Percentiles rank a stretch among this genome's conserved stretches.
phyloP scores from a whole-genome alignment of 2,113 vertebrate species.

The Phycodurus eques region DNA sequence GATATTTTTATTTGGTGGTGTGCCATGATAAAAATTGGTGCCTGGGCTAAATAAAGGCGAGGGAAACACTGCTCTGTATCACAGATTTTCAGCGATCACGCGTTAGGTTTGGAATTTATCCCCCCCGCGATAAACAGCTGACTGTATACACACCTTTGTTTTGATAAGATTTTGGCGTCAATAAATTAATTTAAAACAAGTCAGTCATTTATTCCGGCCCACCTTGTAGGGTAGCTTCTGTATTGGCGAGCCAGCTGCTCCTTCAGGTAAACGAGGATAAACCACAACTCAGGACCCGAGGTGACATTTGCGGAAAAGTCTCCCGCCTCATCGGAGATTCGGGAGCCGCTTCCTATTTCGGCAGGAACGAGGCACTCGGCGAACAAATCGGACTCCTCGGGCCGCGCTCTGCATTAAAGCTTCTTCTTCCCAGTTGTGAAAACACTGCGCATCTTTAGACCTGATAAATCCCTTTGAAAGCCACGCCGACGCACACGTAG shows the following conservation, averaged over 20 bases:
- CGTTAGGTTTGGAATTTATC: too few species aligned
- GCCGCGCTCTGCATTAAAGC: slow-evolving; percentile 30
- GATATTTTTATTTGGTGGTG: too few species aligned
- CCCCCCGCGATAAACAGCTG: too few species aligned
- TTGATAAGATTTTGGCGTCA: too few species aligned
- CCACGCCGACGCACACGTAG: neutral
- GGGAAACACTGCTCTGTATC: too few species aligned
- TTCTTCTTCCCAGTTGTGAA: neutral
- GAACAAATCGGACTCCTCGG: neutral
- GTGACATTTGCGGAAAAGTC: neutral
- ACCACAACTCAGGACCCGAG: neutral
- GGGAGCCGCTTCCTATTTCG: neutral
- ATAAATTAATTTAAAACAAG: too few species aligned
- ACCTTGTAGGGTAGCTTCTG: neutral
- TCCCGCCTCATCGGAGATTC: neutral
- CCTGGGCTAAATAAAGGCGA: too few species aligned
- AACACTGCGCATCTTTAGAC: slow-evolving; percentile 1
- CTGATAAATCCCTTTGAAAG: neutral
- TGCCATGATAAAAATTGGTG: too few species aligned
- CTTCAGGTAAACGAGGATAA: neutral
- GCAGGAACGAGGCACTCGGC: neutral
- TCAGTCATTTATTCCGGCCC: neutral
- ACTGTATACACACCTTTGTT: too few species aligned
- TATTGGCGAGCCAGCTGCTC: neutral
- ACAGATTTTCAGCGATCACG: too few species aligned